Conservation (phyloP, 2,797 vertebrate genomes). For the Tokudaia tokunoshimensis region DNA sequence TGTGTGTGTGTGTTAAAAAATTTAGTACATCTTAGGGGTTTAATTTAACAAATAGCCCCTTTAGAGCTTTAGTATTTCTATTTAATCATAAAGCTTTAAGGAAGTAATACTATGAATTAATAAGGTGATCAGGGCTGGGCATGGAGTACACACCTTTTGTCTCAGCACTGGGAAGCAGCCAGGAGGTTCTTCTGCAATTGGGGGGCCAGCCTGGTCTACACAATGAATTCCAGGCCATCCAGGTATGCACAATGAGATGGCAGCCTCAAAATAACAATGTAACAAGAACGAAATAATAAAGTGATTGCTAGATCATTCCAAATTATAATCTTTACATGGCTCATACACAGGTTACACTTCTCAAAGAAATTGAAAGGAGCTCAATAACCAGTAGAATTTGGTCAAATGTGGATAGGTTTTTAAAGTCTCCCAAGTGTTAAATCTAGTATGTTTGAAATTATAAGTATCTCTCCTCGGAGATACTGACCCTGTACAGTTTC, state of each 20-base stretch:
- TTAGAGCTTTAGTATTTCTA: conserved; percentile 64
- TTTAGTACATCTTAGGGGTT: conserved; percentile 47
- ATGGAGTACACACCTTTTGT: background rate
- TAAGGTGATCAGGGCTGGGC: conserved; percentile 27
- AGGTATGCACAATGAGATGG: background rate
- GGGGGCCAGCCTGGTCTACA: background rate
- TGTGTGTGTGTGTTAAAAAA: conserved; percentile 21
- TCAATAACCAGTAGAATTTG: conserved; percentile 48
- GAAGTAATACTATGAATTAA: conserved; percentile 70
- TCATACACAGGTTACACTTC: conserved; percentile 49
- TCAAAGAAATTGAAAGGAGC: conserved; percentile 49
- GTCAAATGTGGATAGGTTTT: conserved; percentile 16
- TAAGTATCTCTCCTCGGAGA: conserved; percentile 58
- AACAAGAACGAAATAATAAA: background rate
- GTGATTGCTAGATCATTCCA: conserved; percentile 52
- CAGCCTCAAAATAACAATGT: background rate
- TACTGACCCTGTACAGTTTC: conserved; percentile 24
- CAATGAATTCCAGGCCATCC: background rate
- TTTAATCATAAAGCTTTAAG: conserved; percentile 53
- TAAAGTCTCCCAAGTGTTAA: conserved; percentile 61
- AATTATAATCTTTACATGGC: conserved; percentile 64
- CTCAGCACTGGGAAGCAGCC: no score
- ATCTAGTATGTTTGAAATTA: conserved; percentile 54
- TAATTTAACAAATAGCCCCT: conserved; percentile 58
- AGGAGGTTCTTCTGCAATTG: background rate